Evolutionary conservation across 2,888 invertebrate species (phyloP), one percentile per base, ranked within the genome.

Genomic region (Timema podura): DNA sequence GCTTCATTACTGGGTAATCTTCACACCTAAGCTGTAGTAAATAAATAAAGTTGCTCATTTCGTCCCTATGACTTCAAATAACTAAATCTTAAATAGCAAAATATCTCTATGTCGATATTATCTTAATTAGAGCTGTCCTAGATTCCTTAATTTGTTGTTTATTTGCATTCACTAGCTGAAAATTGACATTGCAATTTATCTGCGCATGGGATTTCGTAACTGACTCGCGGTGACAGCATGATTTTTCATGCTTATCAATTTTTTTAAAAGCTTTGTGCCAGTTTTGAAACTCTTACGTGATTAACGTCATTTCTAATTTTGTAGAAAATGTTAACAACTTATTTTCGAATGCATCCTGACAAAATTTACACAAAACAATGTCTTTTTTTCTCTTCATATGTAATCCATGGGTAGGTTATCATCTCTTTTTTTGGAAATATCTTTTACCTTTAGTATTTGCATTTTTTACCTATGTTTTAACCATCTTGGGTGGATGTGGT

Each of bases 91-190:
- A 7, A 6, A 11, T 54, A 54, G 54, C 54, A n/a, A 9, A 54
- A 54, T 2, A 54, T 54, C 54, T 5, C 11, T 15, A 6, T 13
- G 11, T 54, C 16, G 7, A 13, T 54, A 54, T 9, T 54, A 54
- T 54, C 54, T 5, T 9, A 2, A 5, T 13, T 2, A 54, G 5
- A 54, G 5, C 54, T 13, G 54, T 54, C 54, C 54, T 54, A 54
- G 54, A 54, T 15, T 54, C 54, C n/a, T 54, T 54, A n/a, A 54
- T 54, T 54, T 54, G 54, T 54, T 54, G 54, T 54, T n/a, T 15
- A n/a, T 54, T 54, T 54, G 10, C 1, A 54, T n/a, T 54, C 6
- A 6, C 54, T 13, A 54, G 54, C 7, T 54, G 54, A 54, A 8
- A 54, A 54, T 2, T 13, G 6, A 54, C n/a, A 54, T 54, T 54